Evolutionary conservation across 2,888 invertebrate genomes (phyloP), one percentile per base, ranked within the genome.

Genomic region (Mimas tiliae): DNA sequence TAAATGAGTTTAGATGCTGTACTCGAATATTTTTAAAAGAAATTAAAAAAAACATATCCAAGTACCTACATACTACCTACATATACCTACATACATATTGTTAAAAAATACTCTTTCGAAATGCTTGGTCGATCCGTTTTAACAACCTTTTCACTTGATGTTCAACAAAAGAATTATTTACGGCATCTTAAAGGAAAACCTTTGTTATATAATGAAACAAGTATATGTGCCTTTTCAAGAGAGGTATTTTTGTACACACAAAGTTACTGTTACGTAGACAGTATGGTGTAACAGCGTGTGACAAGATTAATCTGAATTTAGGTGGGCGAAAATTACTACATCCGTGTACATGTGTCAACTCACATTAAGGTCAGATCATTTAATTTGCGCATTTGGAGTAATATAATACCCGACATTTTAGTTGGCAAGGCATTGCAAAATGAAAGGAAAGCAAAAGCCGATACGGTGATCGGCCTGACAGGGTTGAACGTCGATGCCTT

Each of bases 231-330:
- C 16, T 34, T 34, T 42, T 42, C 42, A 63, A 69, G 69, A 69
- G 68, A 67, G 63, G 38, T 50, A 19, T 65, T 69, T 72, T 70
- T 73, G 72, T 71, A 70, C 72, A 70, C 70, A 64, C 67, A 63
- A 67, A 64, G 69, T 67, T 65, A 68, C 52, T 63, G 34, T 73
- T 72, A 68, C 71, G 69, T 71, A 73, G 73, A 34, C 33, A 45
- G 34, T 34, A 33, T 45, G 51, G 19, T 45, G 62, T 38, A 63
- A 53, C n/a, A 19, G 47, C n/a, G 34, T 33, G 63, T 53, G 27
- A 51, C 50, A 47, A 63, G 52, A 58, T 38, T 63, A 53, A 21
- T 51, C 38, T 47, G 42, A 34, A 66, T 34, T 63, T 16, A 21
- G 27, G 58, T 48, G 34, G 42, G 62, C 51, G 38, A 34, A 53